A percentile compares a stretch with the other conserved stretches of the same genome.
phyloP scores from a whole-genome alignment of 2,888 invertebrate species.

The Petrolisthes cinctipes region DNA sequence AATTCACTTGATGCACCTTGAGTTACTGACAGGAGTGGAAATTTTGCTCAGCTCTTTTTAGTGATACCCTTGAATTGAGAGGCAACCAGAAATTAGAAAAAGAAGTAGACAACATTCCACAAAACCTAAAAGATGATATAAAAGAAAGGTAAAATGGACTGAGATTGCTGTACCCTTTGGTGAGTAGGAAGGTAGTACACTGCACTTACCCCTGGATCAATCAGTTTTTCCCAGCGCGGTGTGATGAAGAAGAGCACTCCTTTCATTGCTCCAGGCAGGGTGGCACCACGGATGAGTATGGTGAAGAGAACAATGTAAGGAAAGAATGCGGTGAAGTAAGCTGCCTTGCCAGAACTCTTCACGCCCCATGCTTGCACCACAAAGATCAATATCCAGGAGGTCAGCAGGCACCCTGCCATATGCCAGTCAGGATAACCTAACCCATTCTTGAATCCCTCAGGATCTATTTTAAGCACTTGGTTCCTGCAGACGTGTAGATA shows the following conservation, averaged over 20 bases:
- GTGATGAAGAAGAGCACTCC: conserved; percentile 85
- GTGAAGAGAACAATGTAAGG: conserved; percentile 76
- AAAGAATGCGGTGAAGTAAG: conserved; percentile 79
- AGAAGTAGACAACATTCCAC: too few relatives aligned
- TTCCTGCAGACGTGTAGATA: conserved; percentile 22
- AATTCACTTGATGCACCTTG: too few relatives aligned
- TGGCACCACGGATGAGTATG: conserved; percentile 78
- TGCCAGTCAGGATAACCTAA: conserved; percentile 66
- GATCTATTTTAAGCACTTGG: conserved; percentile 50
- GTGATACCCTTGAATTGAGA: too few relatives aligned
- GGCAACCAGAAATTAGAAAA: too few relatives aligned
- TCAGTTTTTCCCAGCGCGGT: conserved; percentile 82
- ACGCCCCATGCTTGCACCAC: conserved; percentile 81
- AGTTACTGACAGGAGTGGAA: too few relatives aligned
- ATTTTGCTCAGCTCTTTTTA: too few relatives aligned
- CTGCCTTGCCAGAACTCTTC: conserved; percentile 83
- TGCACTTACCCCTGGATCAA: conserved; percentile 77
- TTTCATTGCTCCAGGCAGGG: conserved; percentile 78
- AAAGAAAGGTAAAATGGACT: too few relatives aligned
- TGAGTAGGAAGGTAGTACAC: background rate
- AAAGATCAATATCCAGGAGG: conserved; percentile 68
- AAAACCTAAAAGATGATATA: too few relatives aligned
- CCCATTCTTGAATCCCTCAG: conserved; percentile 65
- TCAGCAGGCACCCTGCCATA: conserved; percentile 76
- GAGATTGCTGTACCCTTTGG: too few relatives aligned